Base-by-base conservation (phyloP, 2,113 vertebrate genomes). In the Leptobrachium leishanense region DNA sequence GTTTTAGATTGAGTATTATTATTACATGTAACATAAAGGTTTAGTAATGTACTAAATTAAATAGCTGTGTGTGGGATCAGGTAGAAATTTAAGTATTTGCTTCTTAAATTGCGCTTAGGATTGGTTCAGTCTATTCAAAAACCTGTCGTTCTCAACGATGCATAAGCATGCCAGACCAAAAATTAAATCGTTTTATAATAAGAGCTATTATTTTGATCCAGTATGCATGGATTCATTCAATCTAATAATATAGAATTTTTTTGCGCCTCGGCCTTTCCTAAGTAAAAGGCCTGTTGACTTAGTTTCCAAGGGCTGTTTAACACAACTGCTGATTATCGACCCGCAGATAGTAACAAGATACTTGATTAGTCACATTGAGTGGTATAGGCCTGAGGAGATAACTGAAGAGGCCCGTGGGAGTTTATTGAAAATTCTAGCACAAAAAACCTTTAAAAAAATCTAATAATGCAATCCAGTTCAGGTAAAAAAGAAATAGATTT, bases 361-460 rank as follows among this genome's bases (percentile, higher is more conserved):
- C 78, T 67, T 81, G 78, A 71, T 74, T 81, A 81, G 78, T 68
- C 65, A 81, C 46, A 81, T 81, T 74, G 78, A 81, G 71, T 62
- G 53, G 70, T 67, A 73, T 67, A 43, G 64, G 72, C 78, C 72
- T 68, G 78, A 12, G 72, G 70, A 79, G 63, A 79, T 73, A 59
- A 74, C 54, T 68, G 72, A 81, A 74, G 64, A 81, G 78, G 71
- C 78, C 39, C 78, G 10, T 55, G 78, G 72, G 78, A 81, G 53
- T 44, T 20, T 2, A 39, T 7, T 68, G 65, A 68, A 73, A 73
- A 43, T 66, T 74, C 70, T 43, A 72, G n/a, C 43, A 31, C 42
- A 74, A 42, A 50, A 50, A 50, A 50, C 4, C 4, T 5, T 5
- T 68, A 68, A 31, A 31, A 31, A 81, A 81, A 81, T 44, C 71